Percentiles rank a stretch among this genome's conserved stretches.
Evolutionary conservation across 2,888 invertebrate genomes (phyloP).

Genomic region (Noctua pronuba): DNA sequence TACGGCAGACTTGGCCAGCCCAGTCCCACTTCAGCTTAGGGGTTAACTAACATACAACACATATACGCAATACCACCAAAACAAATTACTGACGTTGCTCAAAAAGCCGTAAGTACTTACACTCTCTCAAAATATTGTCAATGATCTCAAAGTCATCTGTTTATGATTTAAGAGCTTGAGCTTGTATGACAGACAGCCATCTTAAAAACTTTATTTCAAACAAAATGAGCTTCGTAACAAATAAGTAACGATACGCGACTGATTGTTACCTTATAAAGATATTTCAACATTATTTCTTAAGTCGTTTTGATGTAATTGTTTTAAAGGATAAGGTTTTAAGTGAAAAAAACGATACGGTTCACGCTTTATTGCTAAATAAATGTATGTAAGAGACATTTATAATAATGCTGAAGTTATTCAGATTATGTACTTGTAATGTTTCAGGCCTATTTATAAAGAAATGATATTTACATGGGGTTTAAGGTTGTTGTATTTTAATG

Average conservation of each 20-base stretch:
- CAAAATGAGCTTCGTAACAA: constrained; percentile 76
- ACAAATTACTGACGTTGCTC: no score
- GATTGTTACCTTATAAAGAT: constrained; percentile 74
- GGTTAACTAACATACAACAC: no score
- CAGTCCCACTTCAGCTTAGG: no score
- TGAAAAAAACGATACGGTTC: constrained; percentile 57
- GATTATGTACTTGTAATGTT: constrained; percentile 46
- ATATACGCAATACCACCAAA: no score
- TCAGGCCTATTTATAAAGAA: constrained; percentile 59
- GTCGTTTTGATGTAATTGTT: constrained; percentile 66
- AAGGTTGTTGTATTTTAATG: constrained; percentile 30
- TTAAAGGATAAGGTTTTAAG: constrained; percentile 64
- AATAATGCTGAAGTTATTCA: constrained; percentile 48
- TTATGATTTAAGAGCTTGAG: no score
- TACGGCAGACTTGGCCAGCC: no score
- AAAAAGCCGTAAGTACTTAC: no score
- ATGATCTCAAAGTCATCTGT: no score
- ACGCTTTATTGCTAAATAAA: constrained; percentile 67
- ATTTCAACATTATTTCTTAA: constrained; percentile 68
- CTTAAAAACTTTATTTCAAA: constrained; percentile 48
- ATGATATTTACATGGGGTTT: constrained; percentile 14
- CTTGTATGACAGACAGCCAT: constrained; percentile 52
- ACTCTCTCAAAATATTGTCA: no score
- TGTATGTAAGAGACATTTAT: constrained; percentile 51
- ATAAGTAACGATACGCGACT: constrained; percentile 76